Evolutionary conservation across 2,888 invertebrate genomes (phyloP).

Genomic region (Julus scanicus): DNA sequence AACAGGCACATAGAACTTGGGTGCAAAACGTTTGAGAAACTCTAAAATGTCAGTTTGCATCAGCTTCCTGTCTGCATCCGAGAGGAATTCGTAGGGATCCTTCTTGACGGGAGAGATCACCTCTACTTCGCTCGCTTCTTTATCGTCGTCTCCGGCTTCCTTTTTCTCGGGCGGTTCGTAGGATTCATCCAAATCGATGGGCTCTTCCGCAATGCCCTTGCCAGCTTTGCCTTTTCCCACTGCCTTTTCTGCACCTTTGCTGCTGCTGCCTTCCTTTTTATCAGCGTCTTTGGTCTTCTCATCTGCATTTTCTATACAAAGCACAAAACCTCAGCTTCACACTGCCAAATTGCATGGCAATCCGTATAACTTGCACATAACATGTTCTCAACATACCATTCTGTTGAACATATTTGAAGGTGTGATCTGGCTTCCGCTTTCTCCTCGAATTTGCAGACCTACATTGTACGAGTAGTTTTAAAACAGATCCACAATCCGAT

Average conservation of each 20-base stretch:
- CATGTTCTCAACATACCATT: conserved; percentile 1
- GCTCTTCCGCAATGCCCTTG: not conserved
- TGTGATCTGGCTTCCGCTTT: conserved; percentile 51
- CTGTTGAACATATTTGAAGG: conserved; percentile 47
- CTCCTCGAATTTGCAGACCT: conserved; percentile 48
- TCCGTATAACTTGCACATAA: not conserved
- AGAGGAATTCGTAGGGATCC: conserved; percentile 50
- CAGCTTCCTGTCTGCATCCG: conserved; percentile 51
- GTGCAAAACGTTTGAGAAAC: conserved; percentile 54
- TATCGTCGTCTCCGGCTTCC: not conserved
- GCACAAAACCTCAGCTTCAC: not conserved
- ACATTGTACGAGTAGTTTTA: not conserved
- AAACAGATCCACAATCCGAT: too few relatives aligned
- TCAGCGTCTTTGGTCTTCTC: conserved; percentile 19
- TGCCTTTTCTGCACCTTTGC: conserved; percentile 22
- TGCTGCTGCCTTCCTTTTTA: not conserved
- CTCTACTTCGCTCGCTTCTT: not conserved
- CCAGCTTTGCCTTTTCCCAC: not conserved
- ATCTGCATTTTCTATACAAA: not conserved
- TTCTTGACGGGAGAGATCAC: not conserved
- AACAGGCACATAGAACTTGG: conserved; percentile 53
- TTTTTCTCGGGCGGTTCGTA: not conserved
- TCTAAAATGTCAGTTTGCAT: conserved; percentile 48
- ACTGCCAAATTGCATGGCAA: not conserved
- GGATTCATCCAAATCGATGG: not conserved